Evolutionary conservation across 2,797 vertebrate species (phyloP).

Genomic region (Myotis vivesi): DNA sequence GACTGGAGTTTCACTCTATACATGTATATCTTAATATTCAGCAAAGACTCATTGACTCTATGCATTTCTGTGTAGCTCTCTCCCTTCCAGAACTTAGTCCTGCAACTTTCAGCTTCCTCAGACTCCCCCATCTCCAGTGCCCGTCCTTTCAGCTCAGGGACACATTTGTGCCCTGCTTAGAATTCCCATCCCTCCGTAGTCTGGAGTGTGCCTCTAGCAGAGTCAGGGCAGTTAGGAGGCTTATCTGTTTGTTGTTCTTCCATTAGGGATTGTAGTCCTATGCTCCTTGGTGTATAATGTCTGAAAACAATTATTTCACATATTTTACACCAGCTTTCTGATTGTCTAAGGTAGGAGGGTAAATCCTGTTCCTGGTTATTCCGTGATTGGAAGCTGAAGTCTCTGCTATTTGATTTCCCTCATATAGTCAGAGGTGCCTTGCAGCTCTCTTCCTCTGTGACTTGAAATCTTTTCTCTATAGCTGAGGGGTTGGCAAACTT

Average conservation of each 20-base stretch:
- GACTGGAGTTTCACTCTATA: not conserved
- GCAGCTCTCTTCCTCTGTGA: not conserved
- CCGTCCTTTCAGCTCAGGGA: conserved; percentile 12
- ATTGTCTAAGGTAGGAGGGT: not conserved
- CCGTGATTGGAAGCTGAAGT: not conserved
- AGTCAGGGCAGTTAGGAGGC: not conserved
- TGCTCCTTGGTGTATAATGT: not conserved
- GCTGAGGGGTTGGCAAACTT: not conserved
- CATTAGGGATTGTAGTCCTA: not conserved
- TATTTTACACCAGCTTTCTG: not conserved
- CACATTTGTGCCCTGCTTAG: not conserved
- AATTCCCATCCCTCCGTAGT: not conserved
- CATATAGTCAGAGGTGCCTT: not conserved
- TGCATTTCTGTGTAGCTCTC: not conserved
- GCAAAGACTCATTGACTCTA: not conserved
- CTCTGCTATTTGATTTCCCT: not conserved
- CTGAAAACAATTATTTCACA: not conserved
- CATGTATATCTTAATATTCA: not conserved
- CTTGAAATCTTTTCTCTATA: not conserved
- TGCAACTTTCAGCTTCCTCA: not conserved
- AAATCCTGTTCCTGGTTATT: not conserved
- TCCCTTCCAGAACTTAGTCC: not conserved
- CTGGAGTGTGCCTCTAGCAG: not conserved
- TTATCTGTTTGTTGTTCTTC: not conserved
- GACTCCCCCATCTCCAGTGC: not conserved